Evolutionary conservation across 2,113 vertebrate species (phyloP).

Genomic region (Pionites leucogaster): DNA sequence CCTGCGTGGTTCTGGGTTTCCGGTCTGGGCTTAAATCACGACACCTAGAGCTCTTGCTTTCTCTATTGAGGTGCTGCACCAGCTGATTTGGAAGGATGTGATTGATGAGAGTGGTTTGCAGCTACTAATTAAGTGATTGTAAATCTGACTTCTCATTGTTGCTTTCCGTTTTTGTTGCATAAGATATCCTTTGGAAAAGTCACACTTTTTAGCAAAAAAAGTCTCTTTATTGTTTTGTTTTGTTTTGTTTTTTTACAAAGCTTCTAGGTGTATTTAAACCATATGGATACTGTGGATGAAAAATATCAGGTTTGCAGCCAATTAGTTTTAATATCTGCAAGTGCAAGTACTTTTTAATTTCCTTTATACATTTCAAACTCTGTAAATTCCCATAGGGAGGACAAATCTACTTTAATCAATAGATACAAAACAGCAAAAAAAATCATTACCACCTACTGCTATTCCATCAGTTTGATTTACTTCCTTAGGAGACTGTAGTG

Average conservation of each 20-base stretch:
- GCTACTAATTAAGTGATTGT: background rate
- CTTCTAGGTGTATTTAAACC: background rate
- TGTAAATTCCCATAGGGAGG: background rate
- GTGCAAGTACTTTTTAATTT: slow-evolving; percentile 6
- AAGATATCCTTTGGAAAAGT: background rate
- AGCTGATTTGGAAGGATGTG: background rate
- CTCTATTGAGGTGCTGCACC: background rate
- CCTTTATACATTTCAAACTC: slow-evolving; percentile 3
- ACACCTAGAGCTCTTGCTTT: background rate
- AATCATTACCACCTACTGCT: background rate
- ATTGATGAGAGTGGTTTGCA: background rate
- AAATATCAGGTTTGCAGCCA: background rate
- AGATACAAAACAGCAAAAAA: background rate
- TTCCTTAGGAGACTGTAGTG: background rate
- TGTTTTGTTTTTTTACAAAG: background rate
- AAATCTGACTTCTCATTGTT: slow-evolving; percentile 2
- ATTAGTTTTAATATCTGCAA: slow-evolving; percentile 3
- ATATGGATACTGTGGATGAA: background rate
- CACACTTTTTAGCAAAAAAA: background rate
- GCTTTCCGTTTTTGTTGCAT: background rate
- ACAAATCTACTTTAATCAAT: slow-evolving; percentile 33
- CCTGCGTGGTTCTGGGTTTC: too few relatives aligned
- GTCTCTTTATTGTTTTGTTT: background rate
- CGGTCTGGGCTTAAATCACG: too few relatives aligned
- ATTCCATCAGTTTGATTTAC: background rate